phyloP scores from a whole-genome alignment of 2,113 vertebrate species.

The Todiramphus chloris region DNA sequence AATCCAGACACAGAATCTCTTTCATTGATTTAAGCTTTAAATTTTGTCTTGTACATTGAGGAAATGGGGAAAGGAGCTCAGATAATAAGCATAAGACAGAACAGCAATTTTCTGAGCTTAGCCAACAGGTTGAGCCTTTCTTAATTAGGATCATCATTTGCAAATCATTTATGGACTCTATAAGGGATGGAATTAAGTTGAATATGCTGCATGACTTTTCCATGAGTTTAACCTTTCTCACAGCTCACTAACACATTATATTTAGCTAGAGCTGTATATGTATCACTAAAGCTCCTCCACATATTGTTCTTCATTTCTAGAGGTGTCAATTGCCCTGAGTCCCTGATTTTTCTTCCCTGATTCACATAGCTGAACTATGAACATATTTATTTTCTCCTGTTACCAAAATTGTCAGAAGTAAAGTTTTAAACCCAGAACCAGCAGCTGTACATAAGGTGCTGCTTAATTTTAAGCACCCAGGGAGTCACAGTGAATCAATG shows the following conservation, averaged over 20 bases:
- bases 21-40: neutral
- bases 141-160: neutral
- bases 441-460: neutral
- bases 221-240: neutral
- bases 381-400: neutral
- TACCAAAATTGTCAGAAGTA: neutral
- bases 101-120: neutral
- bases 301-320: neutral
- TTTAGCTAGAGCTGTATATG: neutral
- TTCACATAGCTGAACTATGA: neutral
- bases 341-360: neutral
- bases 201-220: neutral
- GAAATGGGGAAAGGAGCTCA: neutral
- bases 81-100: neutral
- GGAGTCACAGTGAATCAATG: neutral
- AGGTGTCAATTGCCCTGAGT: fast-evolving
- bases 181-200: neutral
- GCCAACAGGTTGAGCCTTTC: neutral
- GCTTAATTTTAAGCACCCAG: neutral
- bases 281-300: neutral
- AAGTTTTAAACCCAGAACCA: neutral
- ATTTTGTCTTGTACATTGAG: neutral
- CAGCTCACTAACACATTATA: neutral
- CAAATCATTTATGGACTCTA: neutral
- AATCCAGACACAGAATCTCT: neutral